phyloP scores from a whole-genome alignment of 1,140 invertebrate genomes.

The Oreohelix idahoensis region DNA sequence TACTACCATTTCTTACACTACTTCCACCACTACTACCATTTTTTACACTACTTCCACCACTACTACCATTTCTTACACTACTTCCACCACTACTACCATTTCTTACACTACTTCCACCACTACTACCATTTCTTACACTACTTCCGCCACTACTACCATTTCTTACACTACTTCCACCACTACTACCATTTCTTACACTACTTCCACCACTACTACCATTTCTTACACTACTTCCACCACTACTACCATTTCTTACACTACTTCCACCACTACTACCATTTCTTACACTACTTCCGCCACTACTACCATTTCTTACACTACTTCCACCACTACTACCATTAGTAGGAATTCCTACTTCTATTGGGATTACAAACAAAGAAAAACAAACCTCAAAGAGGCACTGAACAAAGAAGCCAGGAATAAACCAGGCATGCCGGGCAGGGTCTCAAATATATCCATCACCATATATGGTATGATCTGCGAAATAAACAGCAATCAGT shows the following conservation, averaged over 20 bases:
- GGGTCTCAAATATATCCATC: constrained; percentile 62
- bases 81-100: neutral
- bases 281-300: neutral
- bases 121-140: neutral
- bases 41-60: neutral
- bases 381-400: constrained; percentile 68
- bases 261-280: neutral
- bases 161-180: neutral
- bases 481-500: constrained; percentile 71
- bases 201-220: neutral
- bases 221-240: neutral
- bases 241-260: neutral
- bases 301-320: neutral
- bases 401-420: constrained; percentile 72
- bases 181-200: neutral
- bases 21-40: neutral
- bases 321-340: neutral
- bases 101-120: neutral
- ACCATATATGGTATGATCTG: constrained; percentile 67
- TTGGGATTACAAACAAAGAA: neutral
- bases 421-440: constrained; percentile 70
- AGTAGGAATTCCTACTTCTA: neutral
- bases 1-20: neutral
- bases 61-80: neutral
- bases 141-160: neutral